phyloP scores from a whole-genome alignment of 2,113 vertebrate genomes.

The Columba livia region DNA sequence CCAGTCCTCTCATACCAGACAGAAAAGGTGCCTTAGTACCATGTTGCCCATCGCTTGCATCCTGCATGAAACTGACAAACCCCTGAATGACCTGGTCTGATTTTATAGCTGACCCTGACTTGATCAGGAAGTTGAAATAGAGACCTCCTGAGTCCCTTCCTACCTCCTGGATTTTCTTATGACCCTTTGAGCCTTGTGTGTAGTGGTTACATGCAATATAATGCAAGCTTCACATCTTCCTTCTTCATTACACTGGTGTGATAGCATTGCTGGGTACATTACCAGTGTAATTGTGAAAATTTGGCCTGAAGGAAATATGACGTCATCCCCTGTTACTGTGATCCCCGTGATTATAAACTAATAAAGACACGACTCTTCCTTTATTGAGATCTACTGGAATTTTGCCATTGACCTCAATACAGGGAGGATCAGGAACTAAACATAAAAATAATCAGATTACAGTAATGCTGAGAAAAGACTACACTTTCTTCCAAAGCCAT shows the following conservation, averaged over 20 bases:
- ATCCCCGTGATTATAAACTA: background rate
- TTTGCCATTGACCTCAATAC: background rate
- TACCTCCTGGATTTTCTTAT: background rate
- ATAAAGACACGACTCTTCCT: background rate
- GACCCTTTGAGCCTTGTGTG: background rate
- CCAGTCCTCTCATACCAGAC: background rate
- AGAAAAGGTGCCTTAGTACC: background rate
- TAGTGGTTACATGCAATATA: background rate
- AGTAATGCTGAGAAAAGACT: constrained; percentile 12
- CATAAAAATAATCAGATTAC: constrained; percentile 3
- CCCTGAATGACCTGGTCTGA: background rate
- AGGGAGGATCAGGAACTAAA: background rate
- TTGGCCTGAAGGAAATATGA: background rate
- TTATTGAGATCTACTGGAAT: constrained; percentile 1
- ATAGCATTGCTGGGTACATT: fast-evolving
- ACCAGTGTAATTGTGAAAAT: background rate
- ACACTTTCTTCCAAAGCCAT: background rate
- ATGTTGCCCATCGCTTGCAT: too few relatives aligned
- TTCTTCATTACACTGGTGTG: fast-evolving
- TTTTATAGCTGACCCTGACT: background rate
- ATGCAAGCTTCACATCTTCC: background rate
- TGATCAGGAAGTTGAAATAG: background rate
- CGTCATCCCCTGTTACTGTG: background rate
- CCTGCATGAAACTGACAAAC: background rate
- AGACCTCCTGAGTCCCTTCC: background rate